Percentiles rank a stretch among this genome's conserved stretches.
phyloP scores from a whole-genome alignment of 2,888 invertebrate genomes.

The Gasteruption jaculator region DNA sequence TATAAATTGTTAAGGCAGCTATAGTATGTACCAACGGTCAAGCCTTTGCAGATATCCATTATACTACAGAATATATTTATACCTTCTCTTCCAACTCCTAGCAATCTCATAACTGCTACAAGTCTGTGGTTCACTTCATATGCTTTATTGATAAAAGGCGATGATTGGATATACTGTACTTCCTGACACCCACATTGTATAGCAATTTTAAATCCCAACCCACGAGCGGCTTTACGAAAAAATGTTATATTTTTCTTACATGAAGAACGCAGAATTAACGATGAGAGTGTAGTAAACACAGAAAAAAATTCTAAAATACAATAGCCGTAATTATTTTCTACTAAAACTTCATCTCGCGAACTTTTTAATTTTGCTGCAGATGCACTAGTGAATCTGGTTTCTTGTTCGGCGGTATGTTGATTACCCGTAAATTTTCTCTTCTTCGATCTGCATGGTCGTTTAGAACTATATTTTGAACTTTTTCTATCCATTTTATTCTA shows the following conservation, averaged over 20 bases:
- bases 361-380: slow-evolving; percentile 27
- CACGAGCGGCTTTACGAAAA: slow-evolving; percentile 11
- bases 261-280: slow-evolving; percentile 7
- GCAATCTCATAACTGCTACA: slow-evolving; percentile 8
- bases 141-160: slow-evolving; percentile 8
- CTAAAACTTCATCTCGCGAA: no score
- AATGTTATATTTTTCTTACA: slow-evolving; percentile 15
- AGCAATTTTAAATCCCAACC: slow-evolving; percentile 18
- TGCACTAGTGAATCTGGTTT: slow-evolving; percentile 22
- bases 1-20: no score
- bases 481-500: no score
- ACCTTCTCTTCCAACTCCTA: slow-evolving; percentile 14
- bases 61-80: slow-evolving; percentile 13
- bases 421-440: slow-evolving; percentile 21
- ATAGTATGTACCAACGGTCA: no score
- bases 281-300: no score
- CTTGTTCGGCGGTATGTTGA: slow-evolving; percentile 19
- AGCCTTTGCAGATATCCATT: no score
- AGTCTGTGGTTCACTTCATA: slow-evolving; percentile 12
- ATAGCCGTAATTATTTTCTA: no score
- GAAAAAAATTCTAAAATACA: no score
- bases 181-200: slow-evolving; percentile 14
- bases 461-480: no score
- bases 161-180: no score
- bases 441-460: slow-evolving; percentile 11